Conservation (phyloP, 2,888 invertebrate species). For the Caenorhabditis sp. region DNA sequence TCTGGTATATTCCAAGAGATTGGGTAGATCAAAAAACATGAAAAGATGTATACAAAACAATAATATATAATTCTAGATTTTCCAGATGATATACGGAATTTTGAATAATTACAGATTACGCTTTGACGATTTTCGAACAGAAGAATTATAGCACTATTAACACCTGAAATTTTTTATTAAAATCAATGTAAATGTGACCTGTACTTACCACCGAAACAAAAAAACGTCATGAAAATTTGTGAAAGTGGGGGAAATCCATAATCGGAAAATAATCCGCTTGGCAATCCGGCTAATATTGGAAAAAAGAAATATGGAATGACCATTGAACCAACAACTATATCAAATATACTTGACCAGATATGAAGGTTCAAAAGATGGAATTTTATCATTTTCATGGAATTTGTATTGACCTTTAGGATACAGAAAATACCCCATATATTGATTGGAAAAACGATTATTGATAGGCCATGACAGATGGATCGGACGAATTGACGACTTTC, state of each 20-base stretch:
- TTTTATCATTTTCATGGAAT: background rate
- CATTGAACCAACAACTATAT: background rate
- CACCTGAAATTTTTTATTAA: background rate
- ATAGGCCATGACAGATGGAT: background rate
- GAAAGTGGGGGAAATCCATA: background rate
- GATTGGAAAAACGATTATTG: background rate
- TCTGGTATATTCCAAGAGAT: background rate
- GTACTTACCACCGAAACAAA: background rate
- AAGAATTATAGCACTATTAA: background rate
- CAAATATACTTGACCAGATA: background rate
- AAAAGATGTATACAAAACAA: background rate
- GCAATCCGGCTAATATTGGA: background rate
- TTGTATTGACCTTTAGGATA: background rate
- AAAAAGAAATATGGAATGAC: background rate
- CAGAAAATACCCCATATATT: background rate
- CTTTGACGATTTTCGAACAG: background rate
- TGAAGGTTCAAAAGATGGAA: background rate
- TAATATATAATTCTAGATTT: background rate
- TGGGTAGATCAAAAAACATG: background rate
- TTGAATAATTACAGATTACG: background rate
- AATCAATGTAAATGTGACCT: too few relatives aligned
- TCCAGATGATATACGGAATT: background rate
- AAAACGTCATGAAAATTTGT: background rate
- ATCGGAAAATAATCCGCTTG: background rate
- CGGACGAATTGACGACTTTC: background rate